phyloP scores from a whole-genome alignment of 1,140 invertebrate species.

The Eriosoma lanigerum region DNA sequence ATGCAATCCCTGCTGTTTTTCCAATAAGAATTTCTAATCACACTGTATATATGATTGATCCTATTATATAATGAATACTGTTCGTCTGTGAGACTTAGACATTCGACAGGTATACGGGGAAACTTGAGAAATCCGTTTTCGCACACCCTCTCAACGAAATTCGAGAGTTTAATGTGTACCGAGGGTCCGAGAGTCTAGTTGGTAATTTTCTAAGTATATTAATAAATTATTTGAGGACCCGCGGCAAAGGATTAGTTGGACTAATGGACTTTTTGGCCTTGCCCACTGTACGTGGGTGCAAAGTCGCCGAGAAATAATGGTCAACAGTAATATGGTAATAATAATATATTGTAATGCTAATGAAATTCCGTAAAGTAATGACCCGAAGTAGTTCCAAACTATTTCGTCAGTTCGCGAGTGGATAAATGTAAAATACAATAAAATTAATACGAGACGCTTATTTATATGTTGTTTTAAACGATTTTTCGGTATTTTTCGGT shows the following conservation, averaged over 20 bases:
- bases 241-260: conserved; percentile 30
- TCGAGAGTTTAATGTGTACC: too few species aligned
- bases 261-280: conserved; percentile 31
- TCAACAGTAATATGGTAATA: neutral
- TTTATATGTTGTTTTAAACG: neutral
- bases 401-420: too few species aligned
- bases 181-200: neutral
- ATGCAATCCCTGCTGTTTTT: too few species aligned
- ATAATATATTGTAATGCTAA: conserved; percentile 30
- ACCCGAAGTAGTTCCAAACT: conserved; percentile 24
- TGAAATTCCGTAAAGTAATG: conserved; percentile 19
- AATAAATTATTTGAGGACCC: conserved; percentile 35
- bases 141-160: too few species aligned
- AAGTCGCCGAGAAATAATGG: conserved; percentile 22
- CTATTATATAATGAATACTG: neutral
- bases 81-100: neutral
- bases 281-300: neutral
- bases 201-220: conserved; percentile 40
- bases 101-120: neutral
- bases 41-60: too few species aligned
- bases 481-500: neutral
- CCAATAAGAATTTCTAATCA: too few species aligned
- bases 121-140: neutral
- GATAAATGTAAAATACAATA: too few species aligned
- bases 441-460: neutral